Base-by-base conservation (phyloP, 2,888 invertebrate genomes). In the Tricholauxania praeusta region DNA sequence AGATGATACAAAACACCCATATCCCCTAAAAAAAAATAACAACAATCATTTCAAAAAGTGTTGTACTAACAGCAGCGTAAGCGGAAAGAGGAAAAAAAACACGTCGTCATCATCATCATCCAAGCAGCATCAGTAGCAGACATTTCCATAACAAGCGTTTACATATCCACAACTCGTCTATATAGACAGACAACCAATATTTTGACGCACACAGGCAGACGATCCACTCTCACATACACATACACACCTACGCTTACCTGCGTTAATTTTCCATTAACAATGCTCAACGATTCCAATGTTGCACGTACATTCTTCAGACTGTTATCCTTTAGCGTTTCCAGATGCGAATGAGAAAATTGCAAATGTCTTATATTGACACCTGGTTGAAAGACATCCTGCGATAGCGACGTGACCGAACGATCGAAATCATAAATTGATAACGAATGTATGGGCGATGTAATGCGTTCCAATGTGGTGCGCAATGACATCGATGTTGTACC, bases 341-440 rank as follows among this genome's bases (percentile, higher is more conserved):
- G 88, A 80, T 90, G 90, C 73, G 94, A 93, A 84, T 94, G 93
- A 17, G 93, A 95, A 85, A 91, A 94, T 89, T 92, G 95, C 83
- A 93, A 90, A 89, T 91, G 93, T 79, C 90, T 91, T 85, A 94
- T 91, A 84, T 90, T 91, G 71, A 91, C 88, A 83, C 87, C 87
- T 28, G 91, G 88, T 72, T 94, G 94, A 86, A 96, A 95, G 80
- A 95, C 90, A 79, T 92, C 92, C 76, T 92, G 89, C 75, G 93
- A 92, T 70, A 96, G 89, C 80, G 92, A 91, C 75, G 92, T 93
- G 79, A 95, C 91, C 79, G 93, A 92, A 80, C 92, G 92, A 88
- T 96, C 96, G 81, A 96, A 90, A 86, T 96, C 96, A 89, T 96
- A 96, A 82, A 96, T 92, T 83, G 93, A 95, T 83, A 96, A 89